phyloP scores from a whole-genome alignment of 2,113 vertebrate species.

The Myrmophylax atrothorax region DNA sequence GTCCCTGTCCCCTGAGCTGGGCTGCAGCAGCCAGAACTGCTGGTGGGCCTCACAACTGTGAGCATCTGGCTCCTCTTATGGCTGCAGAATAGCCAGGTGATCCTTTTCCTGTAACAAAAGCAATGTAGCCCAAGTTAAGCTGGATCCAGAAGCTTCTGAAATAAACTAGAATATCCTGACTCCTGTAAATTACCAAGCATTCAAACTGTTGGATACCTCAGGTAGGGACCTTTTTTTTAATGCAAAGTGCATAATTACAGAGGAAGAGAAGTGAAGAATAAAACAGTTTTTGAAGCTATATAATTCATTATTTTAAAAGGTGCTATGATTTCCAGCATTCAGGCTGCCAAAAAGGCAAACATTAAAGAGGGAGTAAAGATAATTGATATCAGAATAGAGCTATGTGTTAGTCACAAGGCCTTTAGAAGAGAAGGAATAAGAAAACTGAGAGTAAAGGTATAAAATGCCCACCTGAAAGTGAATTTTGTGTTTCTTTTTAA shows the following conservation, averaged over 20 bases:
- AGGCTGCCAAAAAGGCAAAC: neutral
- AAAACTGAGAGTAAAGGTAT: neutral
- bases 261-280: neutral
- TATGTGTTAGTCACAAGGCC: neutral
- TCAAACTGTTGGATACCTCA: neutral
- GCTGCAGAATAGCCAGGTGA: neutral
- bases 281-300: neutral
- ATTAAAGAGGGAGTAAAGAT: neutral
- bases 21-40: neutral
- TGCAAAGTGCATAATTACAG: neutral
- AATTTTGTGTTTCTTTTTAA: neutral
- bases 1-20: neutral
- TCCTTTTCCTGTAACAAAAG: neutral
- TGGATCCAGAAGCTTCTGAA: neutral
- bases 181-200: neutral
- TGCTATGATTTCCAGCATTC: neutral
- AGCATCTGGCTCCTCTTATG: neutral
- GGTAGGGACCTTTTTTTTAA: neutral
- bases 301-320: neutral
- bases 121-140: neutral
- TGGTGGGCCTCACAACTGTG: neutral
- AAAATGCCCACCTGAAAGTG: neutral
- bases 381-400: neutral
- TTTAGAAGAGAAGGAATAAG: neutral
- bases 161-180: neutral